phyloP scores from a whole-genome alignment of 2,888 invertebrate species.

The Eubasilissa splendida region DNA sequence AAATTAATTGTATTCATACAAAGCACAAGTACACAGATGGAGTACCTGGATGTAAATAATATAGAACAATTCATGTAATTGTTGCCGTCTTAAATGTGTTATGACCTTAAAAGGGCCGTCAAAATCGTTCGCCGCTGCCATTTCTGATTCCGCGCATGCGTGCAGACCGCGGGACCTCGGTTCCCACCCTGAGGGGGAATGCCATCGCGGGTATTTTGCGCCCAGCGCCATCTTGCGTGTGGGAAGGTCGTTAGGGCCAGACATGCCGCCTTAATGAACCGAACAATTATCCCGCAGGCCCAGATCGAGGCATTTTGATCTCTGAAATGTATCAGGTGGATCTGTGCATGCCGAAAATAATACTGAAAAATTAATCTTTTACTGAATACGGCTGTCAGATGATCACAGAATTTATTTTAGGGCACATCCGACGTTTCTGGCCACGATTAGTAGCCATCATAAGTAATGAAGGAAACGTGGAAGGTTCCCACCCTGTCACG shows the following conservation, averaged over 20 bases:
- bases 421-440: too few relatives aligned
- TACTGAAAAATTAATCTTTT: too few relatives aligned
- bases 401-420: too few relatives aligned
- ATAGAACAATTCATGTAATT: not conserved
- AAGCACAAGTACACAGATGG: too few relatives aligned
- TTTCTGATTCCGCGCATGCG: not conserved
- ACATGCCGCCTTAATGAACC: conserved; percentile 53
- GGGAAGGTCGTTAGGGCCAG: conserved; percentile 52
- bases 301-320: not conserved
- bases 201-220: conserved; percentile 24
- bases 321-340: not conserved
- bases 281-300: conserved; percentile 24
- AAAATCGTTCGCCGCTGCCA: not conserved
- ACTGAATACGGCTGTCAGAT: too few relatives aligned
- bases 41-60: too few relatives aligned
- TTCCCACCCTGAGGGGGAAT: conserved; percentile 43
- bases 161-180: conserved; percentile 31
- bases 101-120: conserved; percentile 13
- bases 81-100: not conserved
- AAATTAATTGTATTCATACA: too few relatives aligned
- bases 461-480: too few relatives aligned
- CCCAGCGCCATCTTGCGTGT: conserved; percentile 49
- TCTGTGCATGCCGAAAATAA: too few relatives aligned
- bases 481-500: too few relatives aligned
- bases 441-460: too few relatives aligned